Conservation (phyloP, 1,140 invertebrate species). For the Drosophila guanche region DNA sequence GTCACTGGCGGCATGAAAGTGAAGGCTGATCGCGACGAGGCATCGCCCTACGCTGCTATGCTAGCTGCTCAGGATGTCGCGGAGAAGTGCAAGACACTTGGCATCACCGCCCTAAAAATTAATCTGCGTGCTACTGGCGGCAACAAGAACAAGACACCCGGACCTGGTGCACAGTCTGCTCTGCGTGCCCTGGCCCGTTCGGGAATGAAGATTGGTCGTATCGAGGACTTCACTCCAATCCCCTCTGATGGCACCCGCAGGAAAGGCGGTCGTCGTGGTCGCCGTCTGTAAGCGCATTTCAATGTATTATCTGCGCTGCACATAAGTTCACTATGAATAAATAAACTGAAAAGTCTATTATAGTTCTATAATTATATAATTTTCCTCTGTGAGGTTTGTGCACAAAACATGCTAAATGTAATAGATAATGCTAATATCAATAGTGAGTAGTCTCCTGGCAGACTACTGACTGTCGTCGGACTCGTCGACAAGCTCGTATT, state of each 20-base stretch:
- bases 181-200: conserved; percentile 98
- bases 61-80: conserved; percentile 99
- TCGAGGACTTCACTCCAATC: conserved; percentile 99
- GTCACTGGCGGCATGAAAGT: conserved; percentile 99
- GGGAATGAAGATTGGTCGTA: conserved; percentile 99
- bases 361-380: no score
- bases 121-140: conserved; percentile 99
- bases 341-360: no score
- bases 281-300: conserved; percentile 92
- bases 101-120: conserved; percentile 99
- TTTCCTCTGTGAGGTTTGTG: no score
- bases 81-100: conserved; percentile 98
- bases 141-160: conserved; percentile 98
- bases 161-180: conserved; percentile 99
- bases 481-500: no score
- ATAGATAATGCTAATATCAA: no score
- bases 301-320: neutral
- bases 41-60: conserved; percentile 99
- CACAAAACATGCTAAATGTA: no score
- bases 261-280: conserved; percentile 99
- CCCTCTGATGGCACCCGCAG: conserved; percentile 99
- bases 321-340: conserved; percentile 1
- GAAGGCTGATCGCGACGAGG: conserved; percentile 99
- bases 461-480: no score
- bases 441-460: no score